A percentile compares a stretch with the other conserved stretches of the same genome.
These are phyloP conservation scores for Acanthisitta chloris DNA, from an alignment of 2,113 vertebrate species.

Conservation along the genomic window DNA sequence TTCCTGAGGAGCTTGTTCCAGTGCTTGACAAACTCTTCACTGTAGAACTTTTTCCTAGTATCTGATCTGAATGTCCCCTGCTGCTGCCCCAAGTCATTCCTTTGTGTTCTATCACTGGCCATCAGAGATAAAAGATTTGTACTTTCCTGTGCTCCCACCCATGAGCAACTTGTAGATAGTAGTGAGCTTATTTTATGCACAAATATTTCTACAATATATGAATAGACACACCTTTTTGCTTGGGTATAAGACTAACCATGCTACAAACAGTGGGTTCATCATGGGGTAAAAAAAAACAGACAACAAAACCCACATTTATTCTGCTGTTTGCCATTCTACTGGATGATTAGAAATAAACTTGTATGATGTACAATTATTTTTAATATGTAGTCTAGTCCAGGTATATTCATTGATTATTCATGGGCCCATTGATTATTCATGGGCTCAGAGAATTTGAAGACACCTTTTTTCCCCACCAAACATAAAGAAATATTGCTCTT, in stretches of 20 bases:
- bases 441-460: background rate
- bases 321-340: background rate
- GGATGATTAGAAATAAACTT: background rate
- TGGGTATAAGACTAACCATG: background rate
- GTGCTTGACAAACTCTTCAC: background rate
- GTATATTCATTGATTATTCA: background rate
- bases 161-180: background rate
- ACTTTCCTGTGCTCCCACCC: rapidly evolving
- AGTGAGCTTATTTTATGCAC: too few species aligned
- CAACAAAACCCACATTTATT: too few species aligned
- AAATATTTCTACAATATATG: background rate
- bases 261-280: background rate
- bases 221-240: background rate
- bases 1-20: background rate
- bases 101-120: rapidly evolving
- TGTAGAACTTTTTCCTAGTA: background rate
- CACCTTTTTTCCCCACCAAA: background rate
- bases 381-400: background rate
- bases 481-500: background rate
- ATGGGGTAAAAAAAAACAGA: background rate
- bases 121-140: background rate
- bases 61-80: background rate
- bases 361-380: background rate
- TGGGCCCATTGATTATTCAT: background rate
- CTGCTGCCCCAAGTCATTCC: background rate